Evolutionary conservation across 2,797 vertebrate species (phyloP), one percentile per base, ranked within the genome.

Genomic region (Cynodonichthys magdalenae): DNA sequence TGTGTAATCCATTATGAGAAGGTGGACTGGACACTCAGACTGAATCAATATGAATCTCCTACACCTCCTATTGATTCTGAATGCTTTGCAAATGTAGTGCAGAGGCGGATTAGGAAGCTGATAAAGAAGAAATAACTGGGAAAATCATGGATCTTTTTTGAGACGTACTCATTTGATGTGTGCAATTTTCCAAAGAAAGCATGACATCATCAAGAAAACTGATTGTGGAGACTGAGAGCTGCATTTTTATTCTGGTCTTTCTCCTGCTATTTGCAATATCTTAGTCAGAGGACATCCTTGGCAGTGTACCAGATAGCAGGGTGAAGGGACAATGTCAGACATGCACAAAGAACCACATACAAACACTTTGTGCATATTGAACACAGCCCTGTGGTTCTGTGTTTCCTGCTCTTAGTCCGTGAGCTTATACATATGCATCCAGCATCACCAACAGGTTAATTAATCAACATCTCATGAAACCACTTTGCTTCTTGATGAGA

Each of bases 1-100:
- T 80, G 74, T 77, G 77, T 77, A 82, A 90, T 87, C 73, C 63
- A 84, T 83, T 86, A 84, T 77, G 61, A 86, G 72, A 73, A 79
- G 67, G 69, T 61, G 71, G 75, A 85, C 69, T 53, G 75, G 69
- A 87, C 72, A 67, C 76, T 75, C 41, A 63, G 67, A 58, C 61
- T 2, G 53, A 71, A 84, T 89, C 87, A 73, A 83, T 87, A 59
- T 61, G 75, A 86, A 69, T 79, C 83, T 71, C 80, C 75, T 53
- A 81, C 83, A 81, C 75, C 80, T 76, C 59, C 71, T 80, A 91
- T 87, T 69, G 86, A 90, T 87, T 80, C 65, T 55, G 19, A 68
- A 59, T 10, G 5, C 57, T 61, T 56, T 42, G 53, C 63, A 80
- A 77, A 80, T 61, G 73, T 49, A 71, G 74, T 44, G 41, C 46